Conservation (phyloP, 2,888 invertebrate species). For the Opisthograptis luteolata region DNA sequence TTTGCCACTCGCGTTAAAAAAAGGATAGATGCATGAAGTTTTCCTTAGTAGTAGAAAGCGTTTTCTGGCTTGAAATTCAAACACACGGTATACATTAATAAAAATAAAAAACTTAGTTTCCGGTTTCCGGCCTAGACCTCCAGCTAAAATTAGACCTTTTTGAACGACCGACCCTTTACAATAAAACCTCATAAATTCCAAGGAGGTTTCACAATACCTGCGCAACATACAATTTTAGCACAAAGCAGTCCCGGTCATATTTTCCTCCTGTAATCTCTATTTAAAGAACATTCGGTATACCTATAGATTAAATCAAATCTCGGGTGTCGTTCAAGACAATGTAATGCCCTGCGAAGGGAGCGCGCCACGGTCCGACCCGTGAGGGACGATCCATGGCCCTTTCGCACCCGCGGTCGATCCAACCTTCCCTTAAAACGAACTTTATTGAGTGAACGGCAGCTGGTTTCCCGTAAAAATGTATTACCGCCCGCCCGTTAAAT, state of each 20-base stretch:
- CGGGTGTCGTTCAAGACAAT: conserved; percentile 53
- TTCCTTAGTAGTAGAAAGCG: no score
- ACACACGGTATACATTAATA: no score
- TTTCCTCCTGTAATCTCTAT: conserved; percentile 25
- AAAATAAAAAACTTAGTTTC: no score
- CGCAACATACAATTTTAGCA: no score
- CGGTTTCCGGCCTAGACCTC: no score
- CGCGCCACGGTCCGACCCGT: conserved; percentile 39
- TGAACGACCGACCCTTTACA: no score
- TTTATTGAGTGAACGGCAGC: conserved; percentile 65
- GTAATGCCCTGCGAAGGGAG: conserved; percentile 42
- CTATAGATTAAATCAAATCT: conserved; percentile 53
- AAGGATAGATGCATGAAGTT: no score
- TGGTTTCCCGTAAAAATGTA: conserved; percentile 61
- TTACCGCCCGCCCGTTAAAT: conserved; percentile 52
- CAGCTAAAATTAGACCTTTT: no score
- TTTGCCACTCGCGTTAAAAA: neutral
- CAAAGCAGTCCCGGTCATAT: no score
- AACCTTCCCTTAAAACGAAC: conserved; percentile 61
- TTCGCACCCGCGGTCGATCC: conserved; percentile 52
- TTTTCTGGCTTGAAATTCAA: no score
- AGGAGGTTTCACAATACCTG: no score
- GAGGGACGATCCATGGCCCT: conserved; percentile 40
- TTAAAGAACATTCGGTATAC: conserved; percentile 35
- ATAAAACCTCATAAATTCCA: no score